These are phyloP conservation scores for Eristalis arbustorum DNA, from an alignment of 2,888 invertebrate species.

Conservation along the genomic window DNA sequence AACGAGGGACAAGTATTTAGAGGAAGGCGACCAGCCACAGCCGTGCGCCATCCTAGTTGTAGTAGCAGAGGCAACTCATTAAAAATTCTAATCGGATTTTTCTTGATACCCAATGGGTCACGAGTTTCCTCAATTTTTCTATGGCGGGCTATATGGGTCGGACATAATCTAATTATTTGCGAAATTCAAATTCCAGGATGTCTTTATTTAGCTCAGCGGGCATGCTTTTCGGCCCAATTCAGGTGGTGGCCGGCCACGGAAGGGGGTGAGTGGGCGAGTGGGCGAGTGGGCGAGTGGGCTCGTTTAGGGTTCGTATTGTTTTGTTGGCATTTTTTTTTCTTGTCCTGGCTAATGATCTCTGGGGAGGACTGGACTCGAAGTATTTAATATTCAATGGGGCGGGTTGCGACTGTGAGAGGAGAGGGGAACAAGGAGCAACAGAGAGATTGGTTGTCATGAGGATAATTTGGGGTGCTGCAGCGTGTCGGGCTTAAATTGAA, in stretches of 20 bases:
- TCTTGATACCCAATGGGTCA: conserved; percentile 47
- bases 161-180: conserved; percentile 67
- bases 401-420: background rate
- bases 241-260: background rate
- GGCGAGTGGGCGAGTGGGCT: background rate
- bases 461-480: conserved; percentile 9
- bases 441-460: background rate
- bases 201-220: conserved; percentile 11
- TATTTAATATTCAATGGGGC: conserved; percentile 32
- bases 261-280: conserved; percentile 46
- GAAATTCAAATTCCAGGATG: conserved; percentile 55
- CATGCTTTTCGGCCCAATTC: background rate
- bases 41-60: background rate
- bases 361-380: background rate
- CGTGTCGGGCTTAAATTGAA: background rate
- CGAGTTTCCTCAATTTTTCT: conserved; percentile 45
- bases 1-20: conserved; percentile 12
- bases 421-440: background rate
- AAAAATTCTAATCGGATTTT: conserved; percentile 70
- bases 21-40: background rate
- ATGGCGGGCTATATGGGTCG: conserved; percentile 31
- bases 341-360: conserved; percentile 3
- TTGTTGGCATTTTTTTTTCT: background rate
- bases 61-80: conserved; percentile 39
- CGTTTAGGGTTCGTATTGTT: background rate